phyloP scores from a whole-genome alignment of 2,797 vertebrate genomes.

The Crax fasciolata region DNA sequence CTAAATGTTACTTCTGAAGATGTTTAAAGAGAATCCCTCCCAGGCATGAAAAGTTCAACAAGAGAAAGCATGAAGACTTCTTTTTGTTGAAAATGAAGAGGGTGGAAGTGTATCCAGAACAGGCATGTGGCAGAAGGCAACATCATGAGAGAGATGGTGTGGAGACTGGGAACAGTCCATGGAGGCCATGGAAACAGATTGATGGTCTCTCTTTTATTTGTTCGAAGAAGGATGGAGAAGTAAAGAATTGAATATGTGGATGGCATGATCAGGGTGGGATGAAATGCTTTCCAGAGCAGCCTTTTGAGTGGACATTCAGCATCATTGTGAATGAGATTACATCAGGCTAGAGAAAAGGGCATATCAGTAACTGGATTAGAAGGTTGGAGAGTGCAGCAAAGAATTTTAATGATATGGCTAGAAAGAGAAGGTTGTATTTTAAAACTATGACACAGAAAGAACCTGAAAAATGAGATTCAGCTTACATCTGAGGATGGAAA shows the following conservation, averaged over 20 bases:
- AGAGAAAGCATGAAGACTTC: not conserved
- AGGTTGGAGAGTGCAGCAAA: not conserved
- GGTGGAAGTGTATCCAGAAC: not conserved
- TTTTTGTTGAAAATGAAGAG: not conserved
- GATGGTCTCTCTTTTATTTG: not conserved
- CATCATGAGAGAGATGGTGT: not conserved
- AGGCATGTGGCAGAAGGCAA: not conserved
- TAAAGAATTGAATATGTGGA: not conserved
- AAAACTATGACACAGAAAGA: not conserved
- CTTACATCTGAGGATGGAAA: not conserved
- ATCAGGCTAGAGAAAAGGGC: not conserved
- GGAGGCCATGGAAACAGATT: not conserved
- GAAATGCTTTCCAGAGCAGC: not conserved
- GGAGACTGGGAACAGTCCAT: not conserved
- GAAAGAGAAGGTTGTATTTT: not conserved
- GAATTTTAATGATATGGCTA: not conserved
- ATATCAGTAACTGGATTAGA: not conserved
- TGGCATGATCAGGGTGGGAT: fast-evolving
- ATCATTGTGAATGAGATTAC: not conserved
- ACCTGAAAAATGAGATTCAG: not conserved
- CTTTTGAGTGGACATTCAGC: not conserved
- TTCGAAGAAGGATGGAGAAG: not conserved
- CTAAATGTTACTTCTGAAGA: not conserved
- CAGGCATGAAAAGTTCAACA: fast-evolving
- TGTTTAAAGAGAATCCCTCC: not conserved